Evolutionary conservation across 2,888 invertebrate genomes (phyloP).

Genomic region (Apodemia duryi): DNA sequence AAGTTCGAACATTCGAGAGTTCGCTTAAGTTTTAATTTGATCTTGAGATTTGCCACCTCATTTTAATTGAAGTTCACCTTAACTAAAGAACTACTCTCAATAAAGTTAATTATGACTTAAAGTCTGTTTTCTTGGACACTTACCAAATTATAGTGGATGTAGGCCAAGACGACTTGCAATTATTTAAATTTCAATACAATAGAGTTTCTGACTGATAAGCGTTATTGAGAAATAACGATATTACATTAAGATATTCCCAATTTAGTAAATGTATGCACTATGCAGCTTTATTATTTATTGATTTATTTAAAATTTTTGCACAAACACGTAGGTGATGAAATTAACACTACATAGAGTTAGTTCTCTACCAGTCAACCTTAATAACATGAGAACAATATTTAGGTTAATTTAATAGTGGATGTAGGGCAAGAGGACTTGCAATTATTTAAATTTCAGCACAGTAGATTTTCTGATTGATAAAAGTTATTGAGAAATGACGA

Average conservation of each 20-base stretch:
- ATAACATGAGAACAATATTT: no score
- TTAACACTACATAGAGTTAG: no score
- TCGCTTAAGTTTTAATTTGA: conserved; percentile 6
- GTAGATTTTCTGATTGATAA: conserved; percentile 1
- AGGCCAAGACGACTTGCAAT: conserved; percentile 27
- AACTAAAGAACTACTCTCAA: conserved; percentile 8
- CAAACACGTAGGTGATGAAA: no score
- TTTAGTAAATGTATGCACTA: no score
- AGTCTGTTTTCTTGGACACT: conserved; percentile 13
- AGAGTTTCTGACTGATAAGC: conserved; percentile 6
- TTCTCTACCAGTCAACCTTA: no score
- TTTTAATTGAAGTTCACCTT: not conserved
- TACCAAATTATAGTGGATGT: not conserved
- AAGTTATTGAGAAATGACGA: not conserved
- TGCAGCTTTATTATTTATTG: no score
- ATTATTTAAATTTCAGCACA: conserved; percentile 24
- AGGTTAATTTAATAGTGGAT: not conserved
- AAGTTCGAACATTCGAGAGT: not conserved
- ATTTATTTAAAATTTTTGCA: no score
- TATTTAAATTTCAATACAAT: conserved; percentile 21
- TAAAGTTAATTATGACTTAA: conserved; percentile 10
- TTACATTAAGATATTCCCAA: no score
- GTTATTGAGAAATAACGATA: not conserved
- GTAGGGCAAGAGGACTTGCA: conserved; percentile 25
- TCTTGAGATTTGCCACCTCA: conserved; percentile 8